Base-by-base conservation (phyloP, 2,797 vertebrate genomes). In the Pseudotriccus pelzelni region DNA sequence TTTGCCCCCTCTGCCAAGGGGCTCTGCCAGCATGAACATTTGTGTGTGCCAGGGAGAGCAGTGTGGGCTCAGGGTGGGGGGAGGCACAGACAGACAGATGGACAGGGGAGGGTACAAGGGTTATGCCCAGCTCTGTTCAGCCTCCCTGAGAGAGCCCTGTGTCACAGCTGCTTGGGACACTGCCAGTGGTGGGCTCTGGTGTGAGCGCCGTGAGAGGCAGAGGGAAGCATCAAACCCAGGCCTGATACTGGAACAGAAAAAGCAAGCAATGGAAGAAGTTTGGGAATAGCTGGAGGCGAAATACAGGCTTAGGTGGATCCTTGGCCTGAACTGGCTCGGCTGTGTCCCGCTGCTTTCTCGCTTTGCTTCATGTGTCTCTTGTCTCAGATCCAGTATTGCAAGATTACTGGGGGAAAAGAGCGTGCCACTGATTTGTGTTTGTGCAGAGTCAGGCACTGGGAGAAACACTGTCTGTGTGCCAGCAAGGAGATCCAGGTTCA, bases 81-180 rank as follows among this genome's bases (percentile, higher is more conserved):
- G 58, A 79, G 87, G 69, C 53, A 75, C 55, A 46, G 17, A 50
- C 68, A 85, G 79, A 95, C 94, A 96, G 91, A 95, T 96, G 95
- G 96, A 89, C 58, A 83, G 84, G 72, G 91, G 68, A 92, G 89
- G 60, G 67, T 83, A 80, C 68, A 66, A 64, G 78, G 64, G 89
- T 83, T 91, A 68, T 85, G 68, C 72, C 84, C 82, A 68, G 82
- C 75, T 83, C 75, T 73, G 37, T 58, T 93, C 27, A 89, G 72
- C 75, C 72, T 92, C 30, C 50, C 50, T 25, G 55, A 77, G 69
- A 77, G n/a, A 69, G 30, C 32, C 41, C 56, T 58, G 72, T 87
- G 82, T 86, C 94, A 97, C 91, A 94, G 91, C 85, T 96, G 89
- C 87, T 94, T 96, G 95, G 96, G 82, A 72, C 76, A 50, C 28